Percentiles rank a stretch among this genome's conserved stretches.
Evolutionary conservation across 2,113 vertebrate genomes (phyloP).

Genomic region (Pygoscelis antarcticus): DNA sequence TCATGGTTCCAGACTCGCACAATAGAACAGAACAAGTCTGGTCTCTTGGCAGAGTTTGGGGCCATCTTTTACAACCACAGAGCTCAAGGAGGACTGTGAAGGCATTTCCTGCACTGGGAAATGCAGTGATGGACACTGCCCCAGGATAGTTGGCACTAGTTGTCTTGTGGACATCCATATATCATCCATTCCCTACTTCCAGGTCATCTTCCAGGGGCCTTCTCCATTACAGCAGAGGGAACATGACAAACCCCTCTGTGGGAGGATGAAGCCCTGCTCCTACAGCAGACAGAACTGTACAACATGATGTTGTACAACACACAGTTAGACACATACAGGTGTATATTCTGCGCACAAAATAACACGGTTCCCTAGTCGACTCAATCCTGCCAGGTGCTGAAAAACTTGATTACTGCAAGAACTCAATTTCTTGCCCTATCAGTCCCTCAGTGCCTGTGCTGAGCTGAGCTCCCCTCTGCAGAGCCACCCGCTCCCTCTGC

Average conservation of each 20-base stretch:
- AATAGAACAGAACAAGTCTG: background rate
- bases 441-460: background rate
- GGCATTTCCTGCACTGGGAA: background rate
- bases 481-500: background rate
- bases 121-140: background rate
- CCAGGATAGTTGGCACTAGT: background rate
- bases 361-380: rapidly evolving
- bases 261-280: background rate
- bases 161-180: background rate
- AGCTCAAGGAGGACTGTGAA: background rate
- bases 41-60: background rate
- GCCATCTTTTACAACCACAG: background rate
- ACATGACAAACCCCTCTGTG: background rate
- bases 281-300: background rate
- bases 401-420: background rate
- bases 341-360: background rate
- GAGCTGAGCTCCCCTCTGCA: background rate
- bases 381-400: background rate
- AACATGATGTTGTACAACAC: rapidly evolving
- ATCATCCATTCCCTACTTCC: background rate
- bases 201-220: background rate
- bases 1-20: rapidly evolving
- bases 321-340: background rate
- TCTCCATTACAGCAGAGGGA: background rate
- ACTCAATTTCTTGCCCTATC: background rate